These are phyloP conservation scores for Hycleus phaleratus DNA, from an alignment of 1,140 invertebrate genomes.

Conservation along the genomic window DNA sequence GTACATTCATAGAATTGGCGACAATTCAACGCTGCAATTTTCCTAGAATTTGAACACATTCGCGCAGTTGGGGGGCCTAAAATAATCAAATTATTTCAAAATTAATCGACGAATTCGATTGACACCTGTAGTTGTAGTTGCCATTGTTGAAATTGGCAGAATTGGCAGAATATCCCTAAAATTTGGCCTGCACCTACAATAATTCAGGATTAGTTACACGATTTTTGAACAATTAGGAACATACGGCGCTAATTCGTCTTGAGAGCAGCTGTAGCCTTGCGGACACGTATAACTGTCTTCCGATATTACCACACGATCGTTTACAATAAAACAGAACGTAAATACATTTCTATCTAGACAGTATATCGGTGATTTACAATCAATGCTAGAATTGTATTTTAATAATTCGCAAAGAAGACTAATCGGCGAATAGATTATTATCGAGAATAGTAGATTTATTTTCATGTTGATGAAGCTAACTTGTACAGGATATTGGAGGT, in stretches of 20 bases:
- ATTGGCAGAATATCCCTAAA: not conserved
- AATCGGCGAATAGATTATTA: not conserved
- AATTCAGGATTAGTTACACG: not conserved
- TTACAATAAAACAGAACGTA: not conserved
- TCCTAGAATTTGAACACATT: not conserved
- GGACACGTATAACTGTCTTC: not conserved
- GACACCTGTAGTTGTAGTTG: no score
- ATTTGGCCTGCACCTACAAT: not conserved
- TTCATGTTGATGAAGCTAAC: not conserved
- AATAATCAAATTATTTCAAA: not conserved
- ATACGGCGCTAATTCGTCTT: not conserved
- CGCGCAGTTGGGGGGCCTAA: not conserved
- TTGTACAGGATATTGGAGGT: not conserved
- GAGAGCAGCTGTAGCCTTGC: not conserved
- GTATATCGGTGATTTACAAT: not conserved
- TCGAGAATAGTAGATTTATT: not conserved
- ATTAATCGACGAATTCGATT: not conserved
- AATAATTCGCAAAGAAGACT: no score
- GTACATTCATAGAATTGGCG: constrained; percentile 12
- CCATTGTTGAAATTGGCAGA: no score
- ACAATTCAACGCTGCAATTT: constrained; percentile 2
- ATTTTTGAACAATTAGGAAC: no score
- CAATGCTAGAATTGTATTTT: not conserved
- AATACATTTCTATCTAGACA: not conserved
- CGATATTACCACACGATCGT: not conserved